Percentiles rank a stretch among this genome's conserved stretches.
These are phyloP conservation scores for Phaethon lepturus DNA, from an alignment of 2,113 vertebrate species.

Conservation along the genomic window DNA sequence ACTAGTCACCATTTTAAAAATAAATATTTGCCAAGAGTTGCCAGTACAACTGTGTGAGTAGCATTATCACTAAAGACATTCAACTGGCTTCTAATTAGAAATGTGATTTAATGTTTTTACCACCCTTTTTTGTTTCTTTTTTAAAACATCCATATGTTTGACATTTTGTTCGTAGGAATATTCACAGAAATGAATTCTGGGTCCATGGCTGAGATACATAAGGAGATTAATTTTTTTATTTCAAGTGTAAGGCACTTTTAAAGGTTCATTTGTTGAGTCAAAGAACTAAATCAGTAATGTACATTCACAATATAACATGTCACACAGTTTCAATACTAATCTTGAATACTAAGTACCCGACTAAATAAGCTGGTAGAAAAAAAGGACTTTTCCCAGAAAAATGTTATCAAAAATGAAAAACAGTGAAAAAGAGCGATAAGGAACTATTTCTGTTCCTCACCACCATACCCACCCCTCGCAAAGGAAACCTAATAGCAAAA, in stretches of 20 bases:
- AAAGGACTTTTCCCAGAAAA: not conserved
- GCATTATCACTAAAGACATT: not conserved
- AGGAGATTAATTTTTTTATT: not conserved
- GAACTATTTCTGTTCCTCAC: not conserved
- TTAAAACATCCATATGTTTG: constrained; percentile 36
- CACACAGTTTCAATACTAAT: not conserved
- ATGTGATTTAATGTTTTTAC: constrained; percentile 10
- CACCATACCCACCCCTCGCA: not conserved
- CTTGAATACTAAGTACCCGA: not conserved
- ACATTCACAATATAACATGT: not conserved
- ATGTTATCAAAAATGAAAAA: not conserved
- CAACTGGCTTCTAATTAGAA: constrained; percentile 20
- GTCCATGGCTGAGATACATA: not conserved
- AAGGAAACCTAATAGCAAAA: not conserved
- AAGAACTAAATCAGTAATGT: not conserved
- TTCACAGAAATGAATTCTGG: not conserved
- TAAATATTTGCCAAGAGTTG: not conserved
- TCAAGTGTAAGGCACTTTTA: not conserved
- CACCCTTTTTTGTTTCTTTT: constrained; percentile 2
- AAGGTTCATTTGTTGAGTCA: not conserved
- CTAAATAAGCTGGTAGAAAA: not conserved
- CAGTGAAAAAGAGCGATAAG: not conserved
- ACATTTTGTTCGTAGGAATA: constrained; percentile 8
- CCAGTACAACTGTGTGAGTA: not conserved
- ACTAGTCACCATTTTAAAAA: not conserved